These are phyloP conservation scores for Melieria picta DNA, from an alignment of 2,888 invertebrate species.

Conservation along the genomic window DNA sequence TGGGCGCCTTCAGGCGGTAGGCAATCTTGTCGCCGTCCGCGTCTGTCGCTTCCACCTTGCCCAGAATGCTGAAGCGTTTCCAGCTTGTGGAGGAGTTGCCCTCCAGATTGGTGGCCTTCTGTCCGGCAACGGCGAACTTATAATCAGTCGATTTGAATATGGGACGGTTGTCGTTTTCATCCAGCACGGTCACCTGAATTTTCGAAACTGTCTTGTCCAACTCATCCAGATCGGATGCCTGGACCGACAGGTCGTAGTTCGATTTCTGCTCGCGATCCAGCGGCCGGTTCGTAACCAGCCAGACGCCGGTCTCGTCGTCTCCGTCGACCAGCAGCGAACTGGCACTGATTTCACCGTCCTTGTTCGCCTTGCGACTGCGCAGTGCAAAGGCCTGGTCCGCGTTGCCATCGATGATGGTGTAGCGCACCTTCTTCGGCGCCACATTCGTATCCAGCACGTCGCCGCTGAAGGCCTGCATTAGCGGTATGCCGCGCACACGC, in stretches of 20 bases:
- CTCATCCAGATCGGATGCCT: conserved; percentile 82
- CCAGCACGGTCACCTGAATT: conserved; percentile 78
- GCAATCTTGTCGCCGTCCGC: conserved; percentile 93
- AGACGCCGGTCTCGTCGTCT: conserved; percentile 74
- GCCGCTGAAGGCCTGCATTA: conserved; percentile 78
- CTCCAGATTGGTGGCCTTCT: conserved; percentile 69
- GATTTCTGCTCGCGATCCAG: conserved; percentile 82
- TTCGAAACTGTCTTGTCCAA: conserved; percentile 85
- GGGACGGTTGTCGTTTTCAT: conserved; percentile 94
- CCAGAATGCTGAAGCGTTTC: conserved; percentile 84
- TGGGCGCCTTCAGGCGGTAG: conserved; percentile 83
- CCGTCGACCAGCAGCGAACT: conserved; percentile 53
- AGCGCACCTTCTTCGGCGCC: conserved; percentile 72
- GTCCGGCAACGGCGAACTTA: conserved; percentile 79
- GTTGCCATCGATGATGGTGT: conserved; percentile 82
- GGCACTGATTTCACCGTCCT: conserved; percentile 49
- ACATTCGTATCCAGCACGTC: conserved; percentile 48
- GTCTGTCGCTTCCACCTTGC: conserved; percentile 86
- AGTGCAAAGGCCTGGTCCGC: conserved; percentile 79
- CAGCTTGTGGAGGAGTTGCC: conserved; percentile 73
- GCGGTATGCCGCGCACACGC: conserved; percentile 76
- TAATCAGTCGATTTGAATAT: conserved; percentile 82
- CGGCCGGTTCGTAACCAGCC: conserved; percentile 78
- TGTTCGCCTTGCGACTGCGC: conserved; percentile 64
- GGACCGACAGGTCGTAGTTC: conserved; percentile 78